Evolutionary conservation across 2,113 vertebrate species (phyloP).

Genomic region (Pollachius pollachius): DNA sequence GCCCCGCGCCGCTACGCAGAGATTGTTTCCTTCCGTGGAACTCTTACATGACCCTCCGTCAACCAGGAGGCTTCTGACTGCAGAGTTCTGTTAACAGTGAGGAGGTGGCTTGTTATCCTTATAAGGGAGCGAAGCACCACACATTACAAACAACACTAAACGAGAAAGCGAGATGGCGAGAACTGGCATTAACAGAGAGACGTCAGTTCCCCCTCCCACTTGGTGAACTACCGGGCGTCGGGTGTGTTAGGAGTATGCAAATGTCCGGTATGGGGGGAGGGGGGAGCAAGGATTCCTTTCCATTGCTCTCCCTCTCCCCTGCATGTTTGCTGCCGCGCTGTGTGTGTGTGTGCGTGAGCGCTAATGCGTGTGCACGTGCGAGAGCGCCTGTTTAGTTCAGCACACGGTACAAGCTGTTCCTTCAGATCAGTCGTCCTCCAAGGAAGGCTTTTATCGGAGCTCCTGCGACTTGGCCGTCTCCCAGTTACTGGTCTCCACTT

Average conservation of each 20-base stretch:
- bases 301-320: background rate
- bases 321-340: too few species aligned
- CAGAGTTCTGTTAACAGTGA: conserved; percentile 4
- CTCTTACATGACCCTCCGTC: conserved; percentile 27
- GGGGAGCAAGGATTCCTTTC: background rate
- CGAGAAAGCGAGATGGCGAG: background rate
- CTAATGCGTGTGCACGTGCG: background rate
- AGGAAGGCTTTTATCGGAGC: conserved; percentile 47
- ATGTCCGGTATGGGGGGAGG: background rate
- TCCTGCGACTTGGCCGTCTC: conserved; percentile 51
- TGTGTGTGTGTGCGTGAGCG: background rate
- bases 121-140: conserved; percentile 4
- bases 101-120: background rate
- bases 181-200: background rate
- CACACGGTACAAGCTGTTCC: conserved; percentile 53
- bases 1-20: background rate
- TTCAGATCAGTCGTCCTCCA: conserved; percentile 21
- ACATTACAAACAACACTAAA: background rate
- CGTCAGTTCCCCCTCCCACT: background rate
- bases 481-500: conserved; percentile 58
- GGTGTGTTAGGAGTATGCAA: background rate
- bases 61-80: conserved; percentile 20
- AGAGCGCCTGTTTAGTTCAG: conserved; percentile 21
- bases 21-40: conserved; percentile 36
- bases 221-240: background rate